Base-by-base conservation (phyloP, 2,113 vertebrate species). In the Clarias magur region DNA sequence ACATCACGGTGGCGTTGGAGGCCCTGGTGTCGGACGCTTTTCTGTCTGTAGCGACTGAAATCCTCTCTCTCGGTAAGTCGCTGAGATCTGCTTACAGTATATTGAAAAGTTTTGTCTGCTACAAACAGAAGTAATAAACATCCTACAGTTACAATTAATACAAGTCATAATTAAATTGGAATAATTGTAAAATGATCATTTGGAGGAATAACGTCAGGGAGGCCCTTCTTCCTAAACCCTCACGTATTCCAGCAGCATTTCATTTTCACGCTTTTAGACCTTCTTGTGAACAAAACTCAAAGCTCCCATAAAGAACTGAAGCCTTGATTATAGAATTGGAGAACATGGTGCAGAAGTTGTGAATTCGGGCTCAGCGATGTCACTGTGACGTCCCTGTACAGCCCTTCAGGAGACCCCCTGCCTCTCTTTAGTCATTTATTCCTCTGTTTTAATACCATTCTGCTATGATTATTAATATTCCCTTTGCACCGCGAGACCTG, bases 11-110 rank as follows among this genome's bases (percentile, higher is more conserved):
- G 90, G 94, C 96, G 90, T 96, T 97, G 0, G 98, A 99, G 93
- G 94, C 90, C 0, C 95, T 97, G 92, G 97, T 99, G 92, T 96
- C 96, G 0, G 97, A 99, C 0, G 98, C 98, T 6, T 98, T 99
- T 88, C 94, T 98, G 67, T 95, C 97, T 0, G 97, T 99, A 76
- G 96, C 97, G 0, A 93, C 97, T 0, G 97, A 99, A 92, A 97
- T 99, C 85, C 96, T 99, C 91, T 95, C 96, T 0, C 95, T 97
- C 96, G 98, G 98, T 99, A 95, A 88, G 79, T 16, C 6, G 7
- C 56, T 59, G 4, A 12, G 34, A 1, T 27, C 1, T 17, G 3
- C 6, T 53, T 25, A 25, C 23, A 25, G 3, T 9, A 30, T 25
- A 23, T 76, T 13, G 7, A 13, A 25, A 48, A 15, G 38, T 42